Evolutionary conservation across 2,797 vertebrate species (phyloP).

Genomic region (Rhinoraja longicauda): DNA sequence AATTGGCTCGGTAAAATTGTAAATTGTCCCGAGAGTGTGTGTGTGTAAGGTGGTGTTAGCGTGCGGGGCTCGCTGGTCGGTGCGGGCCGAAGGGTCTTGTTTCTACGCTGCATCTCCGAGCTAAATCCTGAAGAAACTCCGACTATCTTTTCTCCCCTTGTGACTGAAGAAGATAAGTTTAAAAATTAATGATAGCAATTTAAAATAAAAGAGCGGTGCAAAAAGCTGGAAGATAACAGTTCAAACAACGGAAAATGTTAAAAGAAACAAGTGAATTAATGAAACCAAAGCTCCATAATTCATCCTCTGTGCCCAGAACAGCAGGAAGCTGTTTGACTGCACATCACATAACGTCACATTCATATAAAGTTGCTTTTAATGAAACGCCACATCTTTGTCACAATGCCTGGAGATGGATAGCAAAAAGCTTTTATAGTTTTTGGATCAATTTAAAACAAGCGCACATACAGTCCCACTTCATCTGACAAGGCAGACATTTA

Average conservation of each 20-base stretch:
- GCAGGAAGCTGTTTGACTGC: slow-evolving; percentile 45
- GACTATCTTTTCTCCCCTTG: slow-evolving; percentile 39
- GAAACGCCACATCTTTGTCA: slow-evolving; percentile 47
- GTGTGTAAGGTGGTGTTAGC: too few species aligned
- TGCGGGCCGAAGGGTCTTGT: too few species aligned
- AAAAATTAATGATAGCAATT: slow-evolving; percentile 44
- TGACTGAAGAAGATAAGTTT: slow-evolving; percentile 30
- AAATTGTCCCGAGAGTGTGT: too few species aligned
- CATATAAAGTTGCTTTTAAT: slow-evolving; percentile 55
- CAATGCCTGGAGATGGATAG: slow-evolving; percentile 51
- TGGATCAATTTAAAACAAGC: slow-evolving; percentile 54
- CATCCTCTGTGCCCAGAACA: slow-evolving; percentile 46
- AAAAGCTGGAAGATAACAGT: slow-evolving; percentile 42
- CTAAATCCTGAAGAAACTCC: neutral
- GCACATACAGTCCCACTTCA: slow-evolving; percentile 48
- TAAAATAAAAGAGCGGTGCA: slow-evolving; percentile 18
- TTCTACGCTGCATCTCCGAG: too few species aligned
- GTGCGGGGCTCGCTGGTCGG: too few species aligned
- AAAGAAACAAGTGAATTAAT: slow-evolving; percentile 30
- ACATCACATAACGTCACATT: slow-evolving; percentile 45
- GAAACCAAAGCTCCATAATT: slow-evolving; percentile 44
- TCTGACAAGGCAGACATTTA: slow-evolving; percentile 52
- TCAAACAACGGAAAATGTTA: slow-evolving; percentile 41
- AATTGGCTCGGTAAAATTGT: too few species aligned
- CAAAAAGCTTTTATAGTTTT: slow-evolving; percentile 56